Percentiles rank a stretch among this genome's conserved stretches.
phyloP scores from a whole-genome alignment of 2,888 invertebrate species.

The Diadegma fenestrale region DNA sequence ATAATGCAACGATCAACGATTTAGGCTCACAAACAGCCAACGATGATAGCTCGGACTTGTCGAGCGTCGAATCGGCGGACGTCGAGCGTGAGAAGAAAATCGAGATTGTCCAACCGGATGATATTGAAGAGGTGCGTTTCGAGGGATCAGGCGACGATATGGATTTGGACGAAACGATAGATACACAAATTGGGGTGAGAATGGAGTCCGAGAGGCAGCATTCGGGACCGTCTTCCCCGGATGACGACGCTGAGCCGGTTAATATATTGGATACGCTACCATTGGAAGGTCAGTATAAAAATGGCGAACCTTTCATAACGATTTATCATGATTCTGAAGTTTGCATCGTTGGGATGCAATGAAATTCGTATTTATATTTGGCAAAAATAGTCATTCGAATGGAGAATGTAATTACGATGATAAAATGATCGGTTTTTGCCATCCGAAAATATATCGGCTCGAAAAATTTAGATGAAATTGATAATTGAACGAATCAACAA shows the following conservation, averaged over 20 bases:
- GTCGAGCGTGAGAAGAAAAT: slow-evolving; percentile 79
- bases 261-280: slow-evolving; percentile 83
- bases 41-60: slow-evolving; percentile 82
- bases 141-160: slow-evolving; percentile 83
- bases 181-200: slow-evolving; percentile 83
- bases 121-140: slow-evolving; percentile 81
- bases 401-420: too few species aligned
- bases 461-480: too few species aligned
- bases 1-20: slow-evolving; percentile 73
- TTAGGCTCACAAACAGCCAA: slow-evolving; percentile 77
- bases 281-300: slow-evolving; percentile 77
- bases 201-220: slow-evolving; percentile 79
- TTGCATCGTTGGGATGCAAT: too few species aligned
- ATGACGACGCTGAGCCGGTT: slow-evolving; percentile 82
- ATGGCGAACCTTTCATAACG: neutral
- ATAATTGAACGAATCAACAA: too few species aligned
- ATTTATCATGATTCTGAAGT: too few species aligned
- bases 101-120: slow-evolving; percentile 74
- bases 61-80: slow-evolving; percentile 84
- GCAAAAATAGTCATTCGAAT: too few species aligned
- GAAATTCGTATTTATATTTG: too few species aligned
- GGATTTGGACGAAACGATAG: slow-evolving; percentile 84
- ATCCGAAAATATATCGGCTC: too few species aligned
- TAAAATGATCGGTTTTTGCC: too few species aligned
- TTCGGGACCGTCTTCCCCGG: slow-evolving; percentile 72